Evolutionary conservation across 2,797 vertebrate genomes (phyloP).

Genomic region (Benthosema pterotum): DNA sequence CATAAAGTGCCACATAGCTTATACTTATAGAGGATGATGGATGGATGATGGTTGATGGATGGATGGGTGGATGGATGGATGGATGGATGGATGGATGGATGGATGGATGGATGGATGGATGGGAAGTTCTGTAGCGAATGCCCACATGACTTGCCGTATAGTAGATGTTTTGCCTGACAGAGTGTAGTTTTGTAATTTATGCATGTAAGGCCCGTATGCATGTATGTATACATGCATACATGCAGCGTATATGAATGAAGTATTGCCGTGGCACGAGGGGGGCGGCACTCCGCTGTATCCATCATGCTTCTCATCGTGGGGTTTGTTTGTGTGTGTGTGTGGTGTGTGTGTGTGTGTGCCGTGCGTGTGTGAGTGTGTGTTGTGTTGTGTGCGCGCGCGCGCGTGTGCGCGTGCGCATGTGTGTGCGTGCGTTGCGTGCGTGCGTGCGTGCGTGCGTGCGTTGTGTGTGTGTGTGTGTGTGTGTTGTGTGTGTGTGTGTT

Average conservation of each 20-base stretch:
- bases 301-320: no score
- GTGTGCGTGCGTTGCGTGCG: constrained; percentile 4
- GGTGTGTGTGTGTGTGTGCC: not conserved
- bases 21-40: constrained; percentile 1
- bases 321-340: constrained; percentile 11
- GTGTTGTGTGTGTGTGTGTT: constrained; percentile 60
- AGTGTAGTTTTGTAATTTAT: no score
- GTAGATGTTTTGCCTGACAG: no score
- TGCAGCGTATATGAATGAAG: no score
- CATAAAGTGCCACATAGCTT: constrained; percentile 24
- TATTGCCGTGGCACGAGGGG: no score
- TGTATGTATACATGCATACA: no score
- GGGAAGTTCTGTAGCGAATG: no score
- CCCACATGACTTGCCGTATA: no score
- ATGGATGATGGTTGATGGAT: constrained; percentile 2
- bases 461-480: no score
- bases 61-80: constrained; percentile 24
- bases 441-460: constrained; percentile 29
- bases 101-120: constrained; percentile 6
- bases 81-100: constrained; percentile 27
- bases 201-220: no score
- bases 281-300: no score
- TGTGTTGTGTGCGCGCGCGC: no score
- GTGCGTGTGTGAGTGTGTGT: constrained; percentile 2
- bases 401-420: constrained; percentile 10